phyloP scores from a whole-genome alignment of 2,797 vertebrate species.

The Sebastes taczanowskii region DNA sequence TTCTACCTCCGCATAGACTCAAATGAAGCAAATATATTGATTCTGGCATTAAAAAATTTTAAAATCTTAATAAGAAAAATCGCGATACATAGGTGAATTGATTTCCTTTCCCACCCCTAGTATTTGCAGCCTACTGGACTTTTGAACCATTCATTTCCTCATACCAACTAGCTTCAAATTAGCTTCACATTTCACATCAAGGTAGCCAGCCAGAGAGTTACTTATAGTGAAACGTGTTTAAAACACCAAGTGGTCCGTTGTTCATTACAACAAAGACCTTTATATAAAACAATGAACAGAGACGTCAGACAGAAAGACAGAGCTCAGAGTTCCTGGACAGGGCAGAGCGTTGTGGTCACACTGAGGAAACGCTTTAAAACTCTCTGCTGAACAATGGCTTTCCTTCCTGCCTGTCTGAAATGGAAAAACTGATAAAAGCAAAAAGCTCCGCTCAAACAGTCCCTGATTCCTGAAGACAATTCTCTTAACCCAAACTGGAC shows the following conservation, averaged over 20 bases:
- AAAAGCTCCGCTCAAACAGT: background rate
- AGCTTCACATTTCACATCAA: background rate
- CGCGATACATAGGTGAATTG: too few species aligned
- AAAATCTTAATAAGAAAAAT: too few species aligned
- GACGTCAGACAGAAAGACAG: conserved; percentile 4
- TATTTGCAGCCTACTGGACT: background rate
- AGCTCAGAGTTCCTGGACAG: conserved; percentile 37
- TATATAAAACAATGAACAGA: conserved; percentile 13
- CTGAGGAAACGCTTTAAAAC: conserved; percentile 56
- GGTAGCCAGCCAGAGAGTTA: background rate
- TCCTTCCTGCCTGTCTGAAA: conserved; percentile 67
- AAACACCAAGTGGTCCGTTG: background rate
- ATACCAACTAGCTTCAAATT: background rate
- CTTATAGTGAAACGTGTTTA: background rate
- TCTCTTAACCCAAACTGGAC: background rate
- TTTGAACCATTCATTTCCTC: background rate
- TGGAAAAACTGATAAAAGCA: conserved; percentile 40
- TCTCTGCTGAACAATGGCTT: conserved; percentile 67
- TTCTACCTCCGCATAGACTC: too few species aligned
- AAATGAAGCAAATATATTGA: too few species aligned
- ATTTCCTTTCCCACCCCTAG: too few species aligned
- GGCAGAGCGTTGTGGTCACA: conserved; percentile 17
- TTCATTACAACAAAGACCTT: conserved; percentile 2
- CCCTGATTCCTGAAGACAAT: conserved; percentile 1
- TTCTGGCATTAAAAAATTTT: too few species aligned